These are phyloP conservation scores for Drosophila sp. DNA, from an alignment of 1,140 invertebrate genomes.

Conservation along the genomic window DNA sequence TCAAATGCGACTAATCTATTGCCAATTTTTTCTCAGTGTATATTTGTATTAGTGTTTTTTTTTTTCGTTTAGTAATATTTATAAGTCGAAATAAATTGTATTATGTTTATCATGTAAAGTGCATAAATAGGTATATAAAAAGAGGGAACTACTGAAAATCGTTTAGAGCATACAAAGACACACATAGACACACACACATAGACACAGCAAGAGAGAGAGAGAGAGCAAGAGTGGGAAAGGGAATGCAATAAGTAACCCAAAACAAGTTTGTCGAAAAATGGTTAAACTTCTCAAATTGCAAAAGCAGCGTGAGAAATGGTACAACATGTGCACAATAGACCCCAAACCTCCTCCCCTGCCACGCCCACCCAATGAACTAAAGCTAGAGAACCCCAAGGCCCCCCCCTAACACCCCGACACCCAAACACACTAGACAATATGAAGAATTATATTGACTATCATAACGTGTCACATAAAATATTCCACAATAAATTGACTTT, in stretches of 20 bases:
- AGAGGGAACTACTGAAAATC: slow-evolving; percentile 60
- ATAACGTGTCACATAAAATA: slow-evolving; percentile 81
- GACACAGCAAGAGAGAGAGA: slow-evolving; percentile 2
- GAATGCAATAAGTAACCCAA: slow-evolving; percentile 25
- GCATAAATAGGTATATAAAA: slow-evolving; percentile 56
- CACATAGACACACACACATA: slow-evolving; percentile 7
- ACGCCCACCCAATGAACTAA: not conserved
- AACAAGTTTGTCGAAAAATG: slow-evolving; percentile 65
- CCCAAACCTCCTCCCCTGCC: not conserved
- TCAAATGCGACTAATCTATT: slow-evolving; percentile 80
- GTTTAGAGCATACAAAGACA: slow-evolving; percentile 53
- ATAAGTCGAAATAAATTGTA: slow-evolving; percentile 56
- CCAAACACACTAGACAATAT: slow-evolving; percentile 30
- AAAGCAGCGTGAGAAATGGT: slow-evolving; percentile 65
- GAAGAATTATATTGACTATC: slow-evolving; percentile 76
- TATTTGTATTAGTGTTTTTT: slow-evolving; percentile 77
- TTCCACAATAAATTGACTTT: slow-evolving; percentile 80
- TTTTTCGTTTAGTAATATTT: slow-evolving; percentile 61
- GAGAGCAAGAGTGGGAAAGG: slow-evolving; percentile 11
- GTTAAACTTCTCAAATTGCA: slow-evolving; percentile 65
- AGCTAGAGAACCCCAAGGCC: not conserved
- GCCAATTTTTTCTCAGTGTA: slow-evolving; percentile 83
- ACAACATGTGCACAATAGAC: slow-evolving; percentile 52
- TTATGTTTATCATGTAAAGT: slow-evolving; percentile 57
- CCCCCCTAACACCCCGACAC: not conserved